Conservation (phyloP, 2,797 vertebrate genomes). For the Orestias chungarensis region DNA sequence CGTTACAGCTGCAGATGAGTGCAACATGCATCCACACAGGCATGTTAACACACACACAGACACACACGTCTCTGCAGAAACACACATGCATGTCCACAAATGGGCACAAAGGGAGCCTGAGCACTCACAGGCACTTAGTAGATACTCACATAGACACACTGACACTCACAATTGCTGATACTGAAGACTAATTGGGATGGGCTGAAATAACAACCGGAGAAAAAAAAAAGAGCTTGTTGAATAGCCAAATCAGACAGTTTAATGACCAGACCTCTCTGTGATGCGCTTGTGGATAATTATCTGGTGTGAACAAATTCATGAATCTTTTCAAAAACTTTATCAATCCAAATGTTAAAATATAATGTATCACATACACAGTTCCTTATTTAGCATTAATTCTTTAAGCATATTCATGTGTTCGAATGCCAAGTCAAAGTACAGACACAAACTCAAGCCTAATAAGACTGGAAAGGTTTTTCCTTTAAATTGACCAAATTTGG, state of each 20-base stretch:
- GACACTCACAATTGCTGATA: slow-evolving; percentile 21
- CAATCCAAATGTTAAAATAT: neutral
- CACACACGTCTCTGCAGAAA: slow-evolving; percentile 20
- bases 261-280: slow-evolving; percentile 14
- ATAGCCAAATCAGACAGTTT: slow-evolving; percentile 15
- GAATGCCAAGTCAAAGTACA: neutral
- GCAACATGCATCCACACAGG: slow-evolving; percentile 18
- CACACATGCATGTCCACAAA: slow-evolving; percentile 31
- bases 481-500: no score
- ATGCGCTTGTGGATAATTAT: slow-evolving; percentile 28
- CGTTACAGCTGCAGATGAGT: slow-evolving; percentile 64
- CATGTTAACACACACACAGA: slow-evolving; percentile 24
- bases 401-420: neutral
- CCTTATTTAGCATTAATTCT: neutral
- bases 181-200: slow-evolving; percentile 57
- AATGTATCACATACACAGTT: neutral
- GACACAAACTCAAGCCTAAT: neutral
- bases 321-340: neutral
- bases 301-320: neutral
- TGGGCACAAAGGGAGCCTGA: slow-evolving; percentile 10
- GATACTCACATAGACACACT: slow-evolving; percentile 14
- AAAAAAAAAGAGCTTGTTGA: slow-evolving; percentile 34
- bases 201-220: slow-evolving; percentile 38
- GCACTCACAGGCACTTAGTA: slow-evolving; percentile 2
- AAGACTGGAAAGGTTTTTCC: neutral